phyloP scores from a whole-genome alignment of 2,888 invertebrate genomes.

The Chalcosyrphus nemorum region DNA sequence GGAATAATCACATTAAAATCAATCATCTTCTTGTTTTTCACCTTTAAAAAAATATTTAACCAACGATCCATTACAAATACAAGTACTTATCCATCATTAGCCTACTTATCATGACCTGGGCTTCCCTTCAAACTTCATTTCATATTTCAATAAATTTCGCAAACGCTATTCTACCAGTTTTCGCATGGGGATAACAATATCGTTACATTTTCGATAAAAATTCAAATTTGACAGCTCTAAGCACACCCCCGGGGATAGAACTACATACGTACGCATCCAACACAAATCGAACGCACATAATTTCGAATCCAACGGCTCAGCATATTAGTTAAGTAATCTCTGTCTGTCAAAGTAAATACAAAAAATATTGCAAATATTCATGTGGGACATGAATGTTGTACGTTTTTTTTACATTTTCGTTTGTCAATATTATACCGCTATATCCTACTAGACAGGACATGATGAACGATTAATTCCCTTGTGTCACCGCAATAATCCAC shows the following conservation, averaged over 20 bases:
- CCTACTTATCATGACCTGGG: too few relatives aligned
- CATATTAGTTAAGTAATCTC: slow-evolving; percentile 1
- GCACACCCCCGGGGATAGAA: not conserved
- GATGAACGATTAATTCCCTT: slow-evolving; percentile 40
- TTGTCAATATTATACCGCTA: not conserved
- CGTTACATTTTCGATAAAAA: too few relatives aligned
- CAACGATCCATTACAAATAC: too few relatives aligned
- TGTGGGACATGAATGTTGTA: not conserved
- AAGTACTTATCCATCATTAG: too few relatives aligned
- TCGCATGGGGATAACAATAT: too few relatives aligned
- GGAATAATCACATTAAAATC: too few relatives aligned
- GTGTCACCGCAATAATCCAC: slow-evolving; percentile 41
- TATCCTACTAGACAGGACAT: slow-evolving; percentile 7
- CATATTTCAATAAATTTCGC: too few relatives aligned
- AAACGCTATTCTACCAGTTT: too few relatives aligned
- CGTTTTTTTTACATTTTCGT: too few relatives aligned
- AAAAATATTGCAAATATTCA: not conserved
- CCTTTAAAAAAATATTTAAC: too few relatives aligned
- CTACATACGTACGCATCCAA: not conserved
- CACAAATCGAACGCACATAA: not conserved
- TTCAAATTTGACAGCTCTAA: not conserved
- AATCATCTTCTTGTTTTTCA: too few relatives aligned
- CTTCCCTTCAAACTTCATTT: too few relatives aligned
- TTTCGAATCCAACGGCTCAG: not conserved
- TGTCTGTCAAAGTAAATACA: slow-evolving; percentile 16